Percentiles rank a stretch among this genome's conserved stretches.
Evolutionary conservation across 2,888 invertebrate species (phyloP).

Genomic region (Neoascia interrupta): DNA sequence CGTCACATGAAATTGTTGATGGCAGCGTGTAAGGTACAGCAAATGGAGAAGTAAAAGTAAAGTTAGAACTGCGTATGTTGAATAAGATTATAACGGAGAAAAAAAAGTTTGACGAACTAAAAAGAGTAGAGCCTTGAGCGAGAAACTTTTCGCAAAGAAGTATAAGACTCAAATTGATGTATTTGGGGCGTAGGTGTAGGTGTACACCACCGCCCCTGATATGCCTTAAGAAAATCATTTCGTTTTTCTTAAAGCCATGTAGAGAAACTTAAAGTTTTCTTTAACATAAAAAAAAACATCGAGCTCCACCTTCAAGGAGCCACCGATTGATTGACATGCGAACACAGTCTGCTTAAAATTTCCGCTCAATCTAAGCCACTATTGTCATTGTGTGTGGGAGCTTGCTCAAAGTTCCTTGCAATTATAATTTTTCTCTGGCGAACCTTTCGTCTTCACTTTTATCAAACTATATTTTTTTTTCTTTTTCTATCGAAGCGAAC

Average conservation of each 20-base stretch:
- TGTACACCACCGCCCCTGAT: no score
- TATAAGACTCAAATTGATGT: no score
- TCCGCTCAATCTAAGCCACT: conserved; percentile 20
- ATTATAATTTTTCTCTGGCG: conserved; percentile 20
- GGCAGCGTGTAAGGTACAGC: conserved; percentile 30
- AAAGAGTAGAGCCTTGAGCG: no score
- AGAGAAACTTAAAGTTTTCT: no score
- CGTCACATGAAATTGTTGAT: not conserved
- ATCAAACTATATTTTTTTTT: not conserved
- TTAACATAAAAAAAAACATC: not conserved
- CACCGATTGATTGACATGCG: no score
- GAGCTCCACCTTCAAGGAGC: not conserved
- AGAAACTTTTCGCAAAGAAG: no score
- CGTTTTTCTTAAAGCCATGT: no score
- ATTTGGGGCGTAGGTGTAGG: no score
- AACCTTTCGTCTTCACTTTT: conserved; percentile 9
- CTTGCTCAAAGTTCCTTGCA: not conserved
- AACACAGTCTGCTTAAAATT: no score
- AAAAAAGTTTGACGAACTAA: not conserved
- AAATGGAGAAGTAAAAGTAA: conserved; percentile 6
- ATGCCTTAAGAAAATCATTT: no score
- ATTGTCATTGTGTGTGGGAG: conserved; percentile 9
- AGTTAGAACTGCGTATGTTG: no score
- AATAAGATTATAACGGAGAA: conserved; percentile 3
- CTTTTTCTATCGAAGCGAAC: conserved; percentile 3